Base-by-base conservation (phyloP, 2,113 vertebrate genomes). In the Cettia cetti region DNA sequence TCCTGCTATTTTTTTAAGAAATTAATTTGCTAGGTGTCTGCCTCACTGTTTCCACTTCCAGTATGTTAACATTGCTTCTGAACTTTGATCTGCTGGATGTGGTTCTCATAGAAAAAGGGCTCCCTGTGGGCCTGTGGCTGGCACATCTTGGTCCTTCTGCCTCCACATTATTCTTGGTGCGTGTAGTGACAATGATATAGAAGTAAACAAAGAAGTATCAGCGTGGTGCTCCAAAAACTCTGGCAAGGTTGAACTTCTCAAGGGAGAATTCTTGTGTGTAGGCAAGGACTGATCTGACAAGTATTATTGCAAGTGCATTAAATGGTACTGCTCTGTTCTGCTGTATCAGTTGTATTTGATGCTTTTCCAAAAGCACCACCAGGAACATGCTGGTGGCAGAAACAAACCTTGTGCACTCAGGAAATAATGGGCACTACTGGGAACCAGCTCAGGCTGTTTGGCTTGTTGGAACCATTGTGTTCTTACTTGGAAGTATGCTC, bases 161-260 rank as follows among this genome's bases (percentile, higher is more conserved):
- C 28, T 87, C 60, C 0, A 0, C 11, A 9, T 56, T 77, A 9
- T 33, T 57, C 39, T 39, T 27, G 26, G 33, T 70, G n/a, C 16
- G 2, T 2, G 14, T 12, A 50, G 28, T 28, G 54, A 86, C 76
- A 81, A 2, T 69, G 50, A 50, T 24, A 53, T 17, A 68, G 37
- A 31, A 65, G 26, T 37, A 90, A 82, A 53, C 27, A 45, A 52
- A 60, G 21, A 72, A 79, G 8, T 57, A 37, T 1, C 13, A 23
- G 7, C 65, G 66, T 24, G 13, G 18, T 82, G 63, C 28, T 74
- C 60, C 56, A 71, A 31, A 88, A 91, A 3, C 39, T 11, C n/a
- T 59, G 53, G 50, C 50, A n/a, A 3, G 11, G 7, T 3, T 27
- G 40, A 64, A 20, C 30, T 77, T 60, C n/a, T n/a, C 54, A 60